These are phyloP conservation scores for Macropus fuliginosus DNA, from an alignment of 2,797 vertebrate genomes.

Conservation along the genomic window DNA sequence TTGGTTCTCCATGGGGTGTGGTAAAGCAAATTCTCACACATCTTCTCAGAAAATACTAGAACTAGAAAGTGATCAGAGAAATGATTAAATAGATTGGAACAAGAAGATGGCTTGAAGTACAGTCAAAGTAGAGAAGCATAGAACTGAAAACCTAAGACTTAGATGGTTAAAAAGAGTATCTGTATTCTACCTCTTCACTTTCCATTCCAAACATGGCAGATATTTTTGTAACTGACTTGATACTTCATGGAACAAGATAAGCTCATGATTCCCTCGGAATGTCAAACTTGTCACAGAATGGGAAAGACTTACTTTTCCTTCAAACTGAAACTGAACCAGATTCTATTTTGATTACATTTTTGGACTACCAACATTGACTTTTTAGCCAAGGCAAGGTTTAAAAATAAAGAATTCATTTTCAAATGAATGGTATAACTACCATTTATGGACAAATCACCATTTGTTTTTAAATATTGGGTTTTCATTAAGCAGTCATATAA, in stretches of 20 bases:
- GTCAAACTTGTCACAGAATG: not conserved
- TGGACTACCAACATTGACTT: not conserved
- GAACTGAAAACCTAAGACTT: not conserved
- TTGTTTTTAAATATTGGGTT: not conserved
- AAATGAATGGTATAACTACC: not conserved
- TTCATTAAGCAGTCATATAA: not conserved
- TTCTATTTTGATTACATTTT: not conserved
- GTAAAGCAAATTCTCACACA: not conserved
- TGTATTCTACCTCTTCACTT: not conserved
- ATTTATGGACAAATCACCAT: not conserved
- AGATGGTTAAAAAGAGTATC: not conserved
- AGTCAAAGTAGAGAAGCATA: too few species aligned
- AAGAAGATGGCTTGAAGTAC: not conserved
- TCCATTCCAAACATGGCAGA: not conserved
- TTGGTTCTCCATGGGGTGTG: not conserved
- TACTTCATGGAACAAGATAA: not conserved
- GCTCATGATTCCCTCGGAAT: not conserved
- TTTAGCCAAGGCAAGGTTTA: not conserved
- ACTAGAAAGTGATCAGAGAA: not conserved
- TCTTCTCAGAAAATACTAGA: not conserved
- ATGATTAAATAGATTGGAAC: not conserved
- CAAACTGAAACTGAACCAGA: not conserved
- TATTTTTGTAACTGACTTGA: not conserved
- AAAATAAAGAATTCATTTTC: not conserved
- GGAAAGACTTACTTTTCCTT: not conserved